Evolutionary conservation across 1,140 invertebrate species (phyloP).

Genomic region (Nasonia giraulti): DNA sequence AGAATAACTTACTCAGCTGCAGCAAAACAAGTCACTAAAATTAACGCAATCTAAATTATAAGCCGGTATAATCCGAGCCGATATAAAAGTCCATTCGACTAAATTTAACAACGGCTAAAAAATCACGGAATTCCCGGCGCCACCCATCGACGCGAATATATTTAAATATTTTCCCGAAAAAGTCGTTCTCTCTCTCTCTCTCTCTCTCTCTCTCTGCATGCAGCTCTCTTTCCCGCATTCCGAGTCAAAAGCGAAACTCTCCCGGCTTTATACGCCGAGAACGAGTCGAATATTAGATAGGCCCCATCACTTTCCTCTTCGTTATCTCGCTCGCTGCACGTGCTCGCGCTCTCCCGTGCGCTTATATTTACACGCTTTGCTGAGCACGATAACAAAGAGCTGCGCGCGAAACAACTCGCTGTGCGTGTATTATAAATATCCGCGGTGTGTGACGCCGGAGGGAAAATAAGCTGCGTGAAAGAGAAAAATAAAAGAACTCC

Average conservation of each 20-base stretch:
- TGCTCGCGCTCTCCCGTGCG: neutral
- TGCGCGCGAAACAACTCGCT: neutral
- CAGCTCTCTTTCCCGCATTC: neutral
- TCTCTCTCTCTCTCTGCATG: no score
- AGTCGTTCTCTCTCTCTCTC: neutral
- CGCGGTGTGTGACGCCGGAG: neutral
- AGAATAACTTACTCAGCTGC: neutral
- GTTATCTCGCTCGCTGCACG: constrained; percentile 9
- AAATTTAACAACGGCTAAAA: neutral
- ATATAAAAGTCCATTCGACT: neutral
- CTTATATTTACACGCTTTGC: neutral
- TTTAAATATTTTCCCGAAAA: neutral
- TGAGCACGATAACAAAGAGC: neutral
- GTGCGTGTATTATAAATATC: neutral
- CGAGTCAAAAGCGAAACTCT: neutral
- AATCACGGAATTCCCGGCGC: neutral
- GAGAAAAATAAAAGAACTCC: neutral
- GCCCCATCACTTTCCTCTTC: constrained; percentile 5
- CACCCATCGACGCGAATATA: neutral
- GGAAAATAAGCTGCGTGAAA: neutral
- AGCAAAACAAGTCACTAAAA: neutral
- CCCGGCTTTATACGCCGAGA: neutral
- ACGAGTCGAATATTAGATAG: neutral
- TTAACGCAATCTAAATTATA: no score
- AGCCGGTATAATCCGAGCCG: neutral